Percentiles rank a stretch among this genome's conserved stretches.
Conservation (phyloP, 2,888 invertebrate species). For the Acronicta leporina region DNA sequence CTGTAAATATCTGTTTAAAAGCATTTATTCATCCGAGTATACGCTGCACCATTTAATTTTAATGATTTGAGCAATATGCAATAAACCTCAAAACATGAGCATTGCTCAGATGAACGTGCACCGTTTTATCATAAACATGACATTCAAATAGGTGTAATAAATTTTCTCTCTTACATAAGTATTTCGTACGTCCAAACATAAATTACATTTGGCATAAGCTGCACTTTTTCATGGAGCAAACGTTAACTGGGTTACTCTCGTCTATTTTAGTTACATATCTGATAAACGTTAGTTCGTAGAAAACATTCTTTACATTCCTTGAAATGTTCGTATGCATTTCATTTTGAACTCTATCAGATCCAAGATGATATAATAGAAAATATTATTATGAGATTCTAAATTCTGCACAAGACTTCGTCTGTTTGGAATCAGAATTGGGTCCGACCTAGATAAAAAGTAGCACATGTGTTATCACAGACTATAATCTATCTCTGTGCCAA, state of each 20-base stretch:
- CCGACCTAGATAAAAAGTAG: too few relatives aligned
- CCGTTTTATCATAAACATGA: conserved; percentile 22
- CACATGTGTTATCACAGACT: too few relatives aligned
- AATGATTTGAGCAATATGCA: not conserved
- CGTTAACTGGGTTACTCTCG: conserved; percentile 44
- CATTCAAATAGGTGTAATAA: conserved; percentile 11
- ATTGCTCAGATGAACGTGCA: not conserved
- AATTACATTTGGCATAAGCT: conserved; percentile 47
- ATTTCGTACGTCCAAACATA: conserved; percentile 32
- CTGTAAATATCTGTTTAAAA: too few relatives aligned
- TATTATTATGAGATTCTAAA: not conserved
- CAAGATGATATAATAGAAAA: not conserved
- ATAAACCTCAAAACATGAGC: conserved; percentile 1
- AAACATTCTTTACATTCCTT: conserved; percentile 13
- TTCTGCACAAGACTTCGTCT: too few relatives aligned
- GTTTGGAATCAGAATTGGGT: too few relatives aligned
- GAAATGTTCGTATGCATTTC: not conserved
- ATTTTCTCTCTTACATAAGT: conserved; percentile 14
- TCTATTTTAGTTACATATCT: conserved; percentile 41
- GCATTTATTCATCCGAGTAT: not conserved
- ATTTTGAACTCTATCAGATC: not conserved
- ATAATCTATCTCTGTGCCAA: too few relatives aligned
- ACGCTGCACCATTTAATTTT: not conserved
- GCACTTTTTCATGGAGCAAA: conserved; percentile 43
- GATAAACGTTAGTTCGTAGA: conserved; percentile 12